Base-by-base conservation (phyloP, 2,888 invertebrate genomes). In the Girardia tigrina region DNA sequence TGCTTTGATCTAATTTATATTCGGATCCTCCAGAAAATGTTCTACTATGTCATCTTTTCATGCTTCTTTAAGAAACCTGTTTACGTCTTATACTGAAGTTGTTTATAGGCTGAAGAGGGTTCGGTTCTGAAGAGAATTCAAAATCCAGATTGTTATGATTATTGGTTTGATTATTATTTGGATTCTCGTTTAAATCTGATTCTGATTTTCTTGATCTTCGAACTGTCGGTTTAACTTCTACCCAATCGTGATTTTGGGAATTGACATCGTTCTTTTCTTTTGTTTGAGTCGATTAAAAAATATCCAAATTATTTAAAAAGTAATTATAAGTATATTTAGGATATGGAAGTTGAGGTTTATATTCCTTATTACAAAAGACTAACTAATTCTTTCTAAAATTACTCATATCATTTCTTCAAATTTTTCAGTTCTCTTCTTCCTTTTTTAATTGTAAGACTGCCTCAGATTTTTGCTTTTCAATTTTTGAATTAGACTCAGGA, bases 251-350 rank as follows among this genome's bases (percentile, higher is more conserved):
- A n/a, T 12, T n/a, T n/a, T 56, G n/a, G 23, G 56, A 56, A 16
- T 16, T n/a, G n/a, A 16, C n/a, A 8, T 20, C 23, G n/a, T 56
- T 56, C 6, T n/a, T 56, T 20, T 56, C n/a, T n/a, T 56, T 56
- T 56, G 56, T 56, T 16, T 6, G 23, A 56, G 20, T 20, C n/a
- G 23, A 12, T 20, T 12, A 56, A 8, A 16, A 20, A 56, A 20
- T 56, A 16, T 16, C 23, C 23, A 56, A 16, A n/a, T 56, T 56
- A n/a, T 56, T 56, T 56, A 56, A 56, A 56, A 56, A 56, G 23
- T 56, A 56, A 56, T 56, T 56, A n/a, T 56, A 56, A 20, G 56
- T 56, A 56, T 56, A 56, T 56, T 56, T 56, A 6, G 56, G 56
- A 56, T 12, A 56, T 4, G 56, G 56, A 56, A 56, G 56, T 56